Evolutionary conservation across 2,113 vertebrate species (phyloP).

Genomic region (Pipa parva): DNA sequence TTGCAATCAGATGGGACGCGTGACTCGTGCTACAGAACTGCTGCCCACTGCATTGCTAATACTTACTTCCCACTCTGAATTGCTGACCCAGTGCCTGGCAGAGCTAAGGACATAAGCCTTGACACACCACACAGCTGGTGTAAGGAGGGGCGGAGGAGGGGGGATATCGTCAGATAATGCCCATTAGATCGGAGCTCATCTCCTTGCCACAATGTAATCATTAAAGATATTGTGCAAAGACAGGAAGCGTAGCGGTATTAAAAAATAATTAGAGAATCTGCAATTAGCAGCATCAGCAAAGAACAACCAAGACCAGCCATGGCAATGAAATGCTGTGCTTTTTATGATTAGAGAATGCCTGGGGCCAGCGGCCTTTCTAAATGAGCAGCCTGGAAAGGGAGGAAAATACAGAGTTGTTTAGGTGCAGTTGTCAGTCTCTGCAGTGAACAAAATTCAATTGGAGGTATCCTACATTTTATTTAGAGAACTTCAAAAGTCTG

Average conservation of each 20-base stretch:
- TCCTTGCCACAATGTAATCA: background rate
- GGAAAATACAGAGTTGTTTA: too few species aligned
- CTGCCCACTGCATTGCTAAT: background rate
- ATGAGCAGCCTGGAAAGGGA: too few species aligned
- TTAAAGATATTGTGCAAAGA: background rate
- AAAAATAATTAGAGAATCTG: background rate
- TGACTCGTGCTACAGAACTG: conserved; percentile 8
- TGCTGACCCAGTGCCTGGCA: conserved; percentile 21
- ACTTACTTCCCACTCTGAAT: background rate
- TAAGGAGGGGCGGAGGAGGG: background rate
- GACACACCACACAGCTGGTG: conserved; percentile 28
- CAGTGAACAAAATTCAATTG: too few species aligned
- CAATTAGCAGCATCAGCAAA: background rate
- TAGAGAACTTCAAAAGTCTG: too few species aligned
- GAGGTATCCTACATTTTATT: too few species aligned
- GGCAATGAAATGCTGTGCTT: too few species aligned
- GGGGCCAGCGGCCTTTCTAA: too few species aligned
- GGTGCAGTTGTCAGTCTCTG: too few species aligned
- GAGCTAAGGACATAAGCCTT: background rate
- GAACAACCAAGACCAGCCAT: too few species aligned
- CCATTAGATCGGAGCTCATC: background rate
- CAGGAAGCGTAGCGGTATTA: background rate
- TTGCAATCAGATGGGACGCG: background rate
- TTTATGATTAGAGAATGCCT: too few species aligned
- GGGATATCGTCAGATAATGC: background rate